Base-by-base conservation (phyloP, 1,140 invertebrate species). In the Calliopsis andreniformis region DNA sequence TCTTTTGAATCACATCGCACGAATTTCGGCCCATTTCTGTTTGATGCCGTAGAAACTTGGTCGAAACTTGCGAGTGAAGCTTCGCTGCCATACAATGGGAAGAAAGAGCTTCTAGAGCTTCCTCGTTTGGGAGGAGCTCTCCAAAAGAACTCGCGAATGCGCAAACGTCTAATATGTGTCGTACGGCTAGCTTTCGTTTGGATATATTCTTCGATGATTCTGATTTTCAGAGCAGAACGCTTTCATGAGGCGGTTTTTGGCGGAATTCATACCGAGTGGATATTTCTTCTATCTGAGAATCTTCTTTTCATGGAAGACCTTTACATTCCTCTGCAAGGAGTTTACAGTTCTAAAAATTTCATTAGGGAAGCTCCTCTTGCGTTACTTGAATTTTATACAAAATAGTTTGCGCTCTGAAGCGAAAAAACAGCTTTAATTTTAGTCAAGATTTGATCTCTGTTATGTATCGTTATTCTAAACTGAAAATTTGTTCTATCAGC, bases 1-100 rank as follows among this genome's bases (percentile, higher is more conserved):
- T 53, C 45, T 81, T 81, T 67, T 59, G 25, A 32, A 64, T 58
- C 35, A 43, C 72, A 62, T 77, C 76, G 43, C 47, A 30, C 51
- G 69, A 82, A 83, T 83, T 83, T 83, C 42, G 79, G 59, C 56
- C 62, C 80, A 66, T 78, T 53, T 51, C 76, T 70, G 76, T 82
- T 78, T 79, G 81, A 75, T 72, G 81, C 67, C 63, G 62, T 67
- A 53, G 63, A 78, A 83, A 83, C 75, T 83, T 82, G 51, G 69
- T 18, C 80, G 76, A 69, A 82, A 83, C 79, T 83, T 82, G 78
- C 69, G 69, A 59, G 43, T 56, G 28, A 23, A 45, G 25, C 62
- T 71, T 55, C 49, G 45, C 42, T 53, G 23, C 63, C 10, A 45
- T 82, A 82, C 62, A 82, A 82, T 78, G 63, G 56, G 75, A 56